Evolutionary conservation across 2,888 invertebrate species (phyloP).

Genomic region (Netelia inedita): DNA sequence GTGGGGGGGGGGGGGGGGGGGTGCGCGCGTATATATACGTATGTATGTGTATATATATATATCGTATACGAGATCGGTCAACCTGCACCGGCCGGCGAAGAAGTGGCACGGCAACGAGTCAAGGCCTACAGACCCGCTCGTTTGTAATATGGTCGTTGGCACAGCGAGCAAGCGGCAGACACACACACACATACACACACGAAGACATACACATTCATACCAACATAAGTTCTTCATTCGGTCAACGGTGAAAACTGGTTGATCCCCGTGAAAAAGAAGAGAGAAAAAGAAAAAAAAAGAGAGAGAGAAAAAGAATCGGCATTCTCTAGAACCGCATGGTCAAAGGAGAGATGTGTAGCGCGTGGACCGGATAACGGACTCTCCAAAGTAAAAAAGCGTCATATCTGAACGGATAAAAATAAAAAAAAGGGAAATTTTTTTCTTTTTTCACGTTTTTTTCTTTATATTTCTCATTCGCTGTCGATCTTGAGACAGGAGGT

Average conservation of each 20-base stretch:
- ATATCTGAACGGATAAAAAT: slow-evolving; percentile 29
- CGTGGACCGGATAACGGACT: slow-evolving; percentile 32
- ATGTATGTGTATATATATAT: not conserved
- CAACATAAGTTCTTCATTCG: slow-evolving; percentile 62
- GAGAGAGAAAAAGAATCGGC: slow-evolving; percentile 10
- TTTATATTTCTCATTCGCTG: not conserved
- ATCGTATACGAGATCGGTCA: not conserved
- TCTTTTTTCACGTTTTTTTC: not conserved
- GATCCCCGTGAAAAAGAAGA: slow-evolving; percentile 43
- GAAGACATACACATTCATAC: slow-evolving; percentile 7
- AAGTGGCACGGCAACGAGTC: slow-evolving; percentile 70
- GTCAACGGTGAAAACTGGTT: slow-evolving; percentile 71
- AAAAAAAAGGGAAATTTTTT: slow-evolving; percentile 5
- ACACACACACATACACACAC: too few species aligned
- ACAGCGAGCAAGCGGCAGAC: not conserved
- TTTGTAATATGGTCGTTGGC: slow-evolving; percentile 7
- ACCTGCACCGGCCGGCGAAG: slow-evolving; percentile 41
- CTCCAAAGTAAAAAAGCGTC: slow-evolving; percentile 19
- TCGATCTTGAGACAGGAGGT: too few species aligned
- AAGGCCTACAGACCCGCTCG: slow-evolving; percentile 58
- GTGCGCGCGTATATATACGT: not conserved
- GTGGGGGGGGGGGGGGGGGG: too few species aligned
- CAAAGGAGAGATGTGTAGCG: slow-evolving; percentile 35
- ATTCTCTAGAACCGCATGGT: slow-evolving; percentile 27
- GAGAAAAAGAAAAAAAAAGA: slow-evolving; percentile 33